phyloP scores from a whole-genome alignment of 1,140 invertebrate species.

The Doryteuthis pealeii region DNA sequence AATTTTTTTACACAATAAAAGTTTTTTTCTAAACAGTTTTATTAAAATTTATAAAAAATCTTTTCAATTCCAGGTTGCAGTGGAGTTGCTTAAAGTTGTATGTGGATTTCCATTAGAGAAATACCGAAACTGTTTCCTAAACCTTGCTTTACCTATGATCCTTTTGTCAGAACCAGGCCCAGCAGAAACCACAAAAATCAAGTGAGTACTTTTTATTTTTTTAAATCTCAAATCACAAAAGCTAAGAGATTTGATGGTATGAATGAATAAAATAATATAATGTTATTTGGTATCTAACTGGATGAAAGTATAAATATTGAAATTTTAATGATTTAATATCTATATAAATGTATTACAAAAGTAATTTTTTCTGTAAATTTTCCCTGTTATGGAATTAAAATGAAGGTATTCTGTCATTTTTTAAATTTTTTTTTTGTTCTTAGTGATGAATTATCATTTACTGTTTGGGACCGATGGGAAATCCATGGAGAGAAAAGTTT shows the following conservation, averaged over 20 bases:
- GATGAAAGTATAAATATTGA: too few relatives aligned
- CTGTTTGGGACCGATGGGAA: conserved; percentile 59
- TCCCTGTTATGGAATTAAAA: too few relatives aligned
- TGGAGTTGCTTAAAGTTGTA: conserved; percentile 57
- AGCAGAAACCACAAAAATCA: conserved; percentile 40
- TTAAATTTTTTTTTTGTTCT: conserved; percentile 20
- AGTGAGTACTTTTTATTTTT: conserved; percentile 33
- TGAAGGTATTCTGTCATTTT: too few relatives aligned
- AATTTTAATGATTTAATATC: too few relatives aligned
- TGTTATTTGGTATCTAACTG: too few relatives aligned
- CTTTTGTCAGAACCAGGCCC: conserved; percentile 54
- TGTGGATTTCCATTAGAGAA: conserved; percentile 41
- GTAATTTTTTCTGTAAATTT: too few relatives aligned
- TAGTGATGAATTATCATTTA: conserved; percentile 53
- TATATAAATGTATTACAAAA: too few relatives aligned
- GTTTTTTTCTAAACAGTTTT: too few relatives aligned
- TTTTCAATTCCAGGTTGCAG: conserved; percentile 36
- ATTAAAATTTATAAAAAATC: background rate
- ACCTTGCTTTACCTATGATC: conserved; percentile 52
- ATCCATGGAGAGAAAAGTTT: conserved; percentile 49
- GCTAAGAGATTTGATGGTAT: too few relatives aligned
- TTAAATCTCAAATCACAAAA: too few relatives aligned
- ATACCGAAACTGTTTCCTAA: conserved; percentile 55
- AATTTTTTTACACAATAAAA: too few relatives aligned
- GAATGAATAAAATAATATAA: too few relatives aligned